Evolutionary conservation across 2,888 invertebrate genomes (phyloP), one percentile per base, ranked within the genome.

Genomic region (Hydropsyche betteni): DNA sequence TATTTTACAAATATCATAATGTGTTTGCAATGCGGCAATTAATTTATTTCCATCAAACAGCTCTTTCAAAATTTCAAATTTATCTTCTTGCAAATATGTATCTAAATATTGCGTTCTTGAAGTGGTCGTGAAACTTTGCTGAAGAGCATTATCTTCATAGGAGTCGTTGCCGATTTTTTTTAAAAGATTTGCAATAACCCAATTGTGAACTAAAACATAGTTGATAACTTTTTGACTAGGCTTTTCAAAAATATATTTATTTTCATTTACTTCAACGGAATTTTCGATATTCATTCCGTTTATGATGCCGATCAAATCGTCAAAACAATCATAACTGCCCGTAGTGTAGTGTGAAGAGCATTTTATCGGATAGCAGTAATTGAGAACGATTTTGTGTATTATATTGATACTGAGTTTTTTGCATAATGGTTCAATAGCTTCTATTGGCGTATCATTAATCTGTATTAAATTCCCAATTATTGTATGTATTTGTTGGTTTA

Each of bases 351-450:
- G 24, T 2, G 24, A 81, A 0, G 84, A 83, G 75, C 89, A 83
- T 34, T 88, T 85, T 34, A 92, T 88, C 7, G 89, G 90, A 0
- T 93, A 93, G 80, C 93, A 93, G 81, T 92, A 92, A 83, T 92
- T 93, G 3, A 91, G 84, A 3, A 92, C 89, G 10, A 94, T 89
- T 80, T 92, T 92, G 80, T 93, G 92, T 69, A 92, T 89, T 73
- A 93, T 86, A 86, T 94, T 93, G 1, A 94, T 88, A 82, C 92
- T 92, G 16, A 94, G 83, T 80, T 90, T 90, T 50, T 88, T 88
- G 77, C 93, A 92, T 80, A 92, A 88, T 0, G 88, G 85, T 81
- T 94, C 94, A 75, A 94, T 89, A 81, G 90, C 89, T 2, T 90
- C 85, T 0, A 93, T 91, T 4, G 92, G 90, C 74, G 92, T 84